Percentiles rank a stretch among this genome's conserved stretches.
These are phyloP conservation scores for Entomyzon cyanotis DNA, from an alignment of 2,113 vertebrate genomes.

Conservation along the genomic window DNA sequence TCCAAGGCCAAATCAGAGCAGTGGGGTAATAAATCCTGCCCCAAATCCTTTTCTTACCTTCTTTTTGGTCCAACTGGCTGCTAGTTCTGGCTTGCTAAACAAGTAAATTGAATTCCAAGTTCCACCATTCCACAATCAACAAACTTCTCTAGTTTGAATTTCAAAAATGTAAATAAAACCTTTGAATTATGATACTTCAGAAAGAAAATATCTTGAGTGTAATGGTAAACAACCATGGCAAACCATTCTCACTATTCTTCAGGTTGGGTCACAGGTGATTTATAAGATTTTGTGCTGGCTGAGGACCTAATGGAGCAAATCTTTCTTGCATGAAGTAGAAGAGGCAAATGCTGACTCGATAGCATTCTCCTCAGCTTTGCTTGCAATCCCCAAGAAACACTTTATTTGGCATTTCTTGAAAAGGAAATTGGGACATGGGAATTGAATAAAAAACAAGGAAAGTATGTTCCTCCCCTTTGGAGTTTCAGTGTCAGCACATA, in stretches of 20 bases:
- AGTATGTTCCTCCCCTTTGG: not conserved
- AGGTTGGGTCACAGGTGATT: not conserved
- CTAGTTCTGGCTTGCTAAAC: not conserved
- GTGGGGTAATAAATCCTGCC: not conserved
- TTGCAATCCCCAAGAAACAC: not conserved
- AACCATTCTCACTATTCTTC: not conserved
- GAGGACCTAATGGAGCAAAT: not conserved
- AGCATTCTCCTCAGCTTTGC: not conserved
- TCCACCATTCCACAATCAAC: not conserved
- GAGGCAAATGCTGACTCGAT: not conserved
- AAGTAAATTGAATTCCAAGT: not conserved
- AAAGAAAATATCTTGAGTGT: constrained; percentile 3
- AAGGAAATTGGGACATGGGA: not conserved
- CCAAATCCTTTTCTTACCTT: not conserved
- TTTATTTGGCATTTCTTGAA: not conserved
- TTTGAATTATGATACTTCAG: constrained; percentile 10
- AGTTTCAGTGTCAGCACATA: not conserved
- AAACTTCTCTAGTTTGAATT: not conserved
- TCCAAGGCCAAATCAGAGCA: not conserved
- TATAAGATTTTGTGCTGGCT: not conserved
- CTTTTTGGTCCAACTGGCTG: not conserved
- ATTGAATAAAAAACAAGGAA: not conserved
- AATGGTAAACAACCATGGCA: not conserved
- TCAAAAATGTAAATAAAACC: constrained; percentile 28
- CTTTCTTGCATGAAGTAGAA: not conserved